Conservation (phyloP, 2,888 invertebrate species). For the Clanis bilineata region DNA sequence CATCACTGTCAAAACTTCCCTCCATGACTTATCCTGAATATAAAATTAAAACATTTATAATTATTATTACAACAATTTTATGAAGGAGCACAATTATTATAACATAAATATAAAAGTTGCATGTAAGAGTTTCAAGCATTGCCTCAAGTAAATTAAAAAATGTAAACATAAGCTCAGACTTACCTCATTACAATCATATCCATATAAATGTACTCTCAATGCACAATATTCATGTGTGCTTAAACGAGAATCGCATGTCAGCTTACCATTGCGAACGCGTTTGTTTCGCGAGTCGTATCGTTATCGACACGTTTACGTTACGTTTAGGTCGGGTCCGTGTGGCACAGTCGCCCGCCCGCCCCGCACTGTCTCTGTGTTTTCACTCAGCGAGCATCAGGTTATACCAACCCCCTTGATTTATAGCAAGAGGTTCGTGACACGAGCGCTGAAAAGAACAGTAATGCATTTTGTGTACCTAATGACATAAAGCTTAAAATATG, state of each 20-base stretch:
- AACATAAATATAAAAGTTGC: too few species aligned
- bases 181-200: not conserved
- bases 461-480: slow-evolving; percentile 57
- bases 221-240: not conserved
- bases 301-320: slow-evolving; percentile 40
- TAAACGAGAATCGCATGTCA: slow-evolving; percentile 54
- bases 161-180: not conserved
- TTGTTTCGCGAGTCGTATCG: slow-evolving; percentile 36
- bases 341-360: slow-evolving; percentile 60
- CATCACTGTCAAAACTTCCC: slow-evolving; percentile 76
- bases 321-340: slow-evolving; percentile 40
- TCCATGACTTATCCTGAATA: slow-evolving; percentile 53
- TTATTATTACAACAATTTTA: not conserved
- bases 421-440: slow-evolving; percentile 54
- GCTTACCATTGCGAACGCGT: slow-evolving; percentile 42
- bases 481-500: slow-evolving; percentile 35
- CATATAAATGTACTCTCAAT: not conserved
- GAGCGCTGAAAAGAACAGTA: slow-evolving; percentile 57
- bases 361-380: slow-evolving; percentile 51
- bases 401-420: slow-evolving; percentile 65
- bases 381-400: slow-evolving; percentile 37
- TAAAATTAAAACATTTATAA: not conserved
- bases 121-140: too few species aligned
- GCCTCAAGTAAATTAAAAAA: slow-evolving; percentile 3
- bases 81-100: too few species aligned